Evolutionary conservation across 2,797 vertebrate genomes (phyloP), one percentile per base, ranked within the genome.

Genomic region (Gambusia yucatana): DNA sequence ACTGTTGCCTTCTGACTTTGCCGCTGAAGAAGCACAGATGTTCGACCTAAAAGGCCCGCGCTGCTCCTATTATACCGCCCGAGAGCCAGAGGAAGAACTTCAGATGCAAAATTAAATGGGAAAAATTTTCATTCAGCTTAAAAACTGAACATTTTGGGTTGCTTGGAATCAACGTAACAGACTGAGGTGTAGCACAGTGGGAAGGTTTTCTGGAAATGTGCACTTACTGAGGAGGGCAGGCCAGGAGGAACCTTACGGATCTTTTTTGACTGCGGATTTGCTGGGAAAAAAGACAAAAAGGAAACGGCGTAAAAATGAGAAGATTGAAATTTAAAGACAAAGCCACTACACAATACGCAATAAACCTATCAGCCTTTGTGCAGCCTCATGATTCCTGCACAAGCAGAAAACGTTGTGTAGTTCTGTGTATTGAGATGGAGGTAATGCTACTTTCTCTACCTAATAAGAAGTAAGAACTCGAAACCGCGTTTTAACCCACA

Each of bases 201-300:
- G 44, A n/a, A 76, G 78, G 22, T 44, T 77, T 89, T 86, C 39
- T 76, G 72, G 76, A 86, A 79, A 82, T 55, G 77, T 69, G 63
- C 84, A 94, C 95, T 97, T 92, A 99, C 98, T 75, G 98, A 99
- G 77, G 98, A 98, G 7, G 98, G 98, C 82, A 99, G 96, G 88
- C 98, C 98, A 33, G 97, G 97, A n/a, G 98, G 98, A 86, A 99
- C 96, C 94, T 99, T 99, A 89, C 98, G 96, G 92, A 99, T 97
- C 96, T 99, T 99, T 93, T 99, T 99, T 79, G 98, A 97, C 84
- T 97, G 97, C 0, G 96, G 79, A 82, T 98, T 98, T 98, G 92
- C 83, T 72, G 41, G 46, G 25, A 89, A 73, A 73, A 55, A 65
- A 78, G 47, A 83, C 52, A 78, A 63, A 67, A 84, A n/a, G 50